Base-by-base conservation (phyloP, 2,113 vertebrate species). In the Zapus hudsonius region DNA sequence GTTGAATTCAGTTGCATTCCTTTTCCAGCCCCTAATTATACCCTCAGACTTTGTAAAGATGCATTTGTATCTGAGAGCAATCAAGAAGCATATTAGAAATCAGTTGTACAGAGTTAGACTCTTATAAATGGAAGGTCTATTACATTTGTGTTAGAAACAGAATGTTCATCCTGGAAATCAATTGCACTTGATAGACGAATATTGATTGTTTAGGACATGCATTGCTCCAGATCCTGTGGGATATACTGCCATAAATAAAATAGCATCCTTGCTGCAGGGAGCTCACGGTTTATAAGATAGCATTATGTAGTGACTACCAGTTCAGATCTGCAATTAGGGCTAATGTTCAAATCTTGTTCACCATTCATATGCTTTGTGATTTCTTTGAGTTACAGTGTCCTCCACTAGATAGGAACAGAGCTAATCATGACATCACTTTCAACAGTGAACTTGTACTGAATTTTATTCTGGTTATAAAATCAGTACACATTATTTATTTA, bases 41-140 rank as follows among this genome's bases (percentile, higher is more conserved):
- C n/a, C 57, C 91, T 91, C 76, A 84, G 52, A 85, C 44, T 84
- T 82, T 89, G 25, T 91, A 89, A 82, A 90, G 87, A 95, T 87
- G 74, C 87, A 69, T 94, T 95, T 91, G 81, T 95, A 90, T 86
- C 91, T 79, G 63, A 94, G 82, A 47, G 87, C 91, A 97, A 96
- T 97, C 91, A 96, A 79, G 93, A 96, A 94, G 47, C 78, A 69
- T 95, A 94, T 96, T 95, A 93, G 93, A 96, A 95, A 95, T 96
- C 96, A 96, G 93, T 89, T 95, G 73, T 95, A 90, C 36, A 85
- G 94, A 93, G 87, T 96, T 92, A 91, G 83, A 66, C 63, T 89
- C 85, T 95, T 95, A 95, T 82, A 97, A 97, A 95, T 94, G 96
- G 93, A 94, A 96, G 87, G 89, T 87, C 81, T 92, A 82, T 94